A percentile compares a stretch with the other conserved stretches of the same genome.
Conservation (phyloP, 2,113 vertebrate genomes). For the Pantherophis guttatus region DNA sequence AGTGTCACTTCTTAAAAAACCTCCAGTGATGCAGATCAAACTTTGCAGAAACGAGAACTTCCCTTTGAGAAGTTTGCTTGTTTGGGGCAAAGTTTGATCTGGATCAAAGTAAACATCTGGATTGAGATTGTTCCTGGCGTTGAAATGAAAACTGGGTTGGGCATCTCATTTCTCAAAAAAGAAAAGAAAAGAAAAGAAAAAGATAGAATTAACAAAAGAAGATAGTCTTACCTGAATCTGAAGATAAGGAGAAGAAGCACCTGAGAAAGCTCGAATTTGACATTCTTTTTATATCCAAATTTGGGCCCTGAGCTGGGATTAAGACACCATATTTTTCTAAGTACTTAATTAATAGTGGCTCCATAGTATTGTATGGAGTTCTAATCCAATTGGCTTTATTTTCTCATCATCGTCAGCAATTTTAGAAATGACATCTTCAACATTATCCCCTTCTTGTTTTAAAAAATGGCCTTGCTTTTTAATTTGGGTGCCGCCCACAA, state of each 20-base stretch:
- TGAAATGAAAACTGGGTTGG: neutral
- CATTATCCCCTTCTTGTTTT: neutral
- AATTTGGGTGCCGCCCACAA: neutral
- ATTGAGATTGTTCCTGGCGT: neutral
- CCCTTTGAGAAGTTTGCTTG: neutral
- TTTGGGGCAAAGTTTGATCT: neutral
- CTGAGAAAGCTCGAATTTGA: fast-evolving
- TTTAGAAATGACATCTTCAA: neutral
- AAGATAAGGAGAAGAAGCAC: neutral
- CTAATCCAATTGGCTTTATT: neutral
- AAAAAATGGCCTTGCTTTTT: neutral
- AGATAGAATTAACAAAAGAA: neutral
- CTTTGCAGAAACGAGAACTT: neutral
- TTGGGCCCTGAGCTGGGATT: neutral
- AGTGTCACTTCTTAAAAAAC: neutral
- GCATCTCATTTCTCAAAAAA: neutral
- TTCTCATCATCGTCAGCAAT: neutral
- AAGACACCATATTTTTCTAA: neutral
- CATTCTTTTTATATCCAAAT: neutral
- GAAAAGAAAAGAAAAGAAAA: neutral
- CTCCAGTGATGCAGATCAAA: neutral
- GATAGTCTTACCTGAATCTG: neutral
- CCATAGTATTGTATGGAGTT: too few relatives aligned
- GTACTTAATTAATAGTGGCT: neutral
- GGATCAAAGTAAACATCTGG: neutral